These are phyloP conservation scores for Coranthus polyacanthus DNA, from an alignment of 2,797 vertebrate genomes.

Conservation along the genomic window DNA sequence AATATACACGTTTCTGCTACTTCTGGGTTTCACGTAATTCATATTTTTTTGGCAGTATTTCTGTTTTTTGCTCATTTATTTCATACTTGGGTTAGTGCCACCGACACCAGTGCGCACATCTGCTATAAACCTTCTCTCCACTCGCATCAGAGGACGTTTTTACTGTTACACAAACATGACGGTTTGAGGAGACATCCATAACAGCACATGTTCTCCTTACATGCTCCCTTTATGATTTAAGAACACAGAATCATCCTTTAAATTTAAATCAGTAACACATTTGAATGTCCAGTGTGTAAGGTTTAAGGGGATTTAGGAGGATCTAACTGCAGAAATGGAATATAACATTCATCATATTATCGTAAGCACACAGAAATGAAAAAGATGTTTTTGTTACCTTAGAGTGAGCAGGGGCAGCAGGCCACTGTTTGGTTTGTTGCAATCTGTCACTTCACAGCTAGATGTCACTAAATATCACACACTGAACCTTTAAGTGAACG, in stretches of 20 bases:
- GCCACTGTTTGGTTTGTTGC: too few species aligned
- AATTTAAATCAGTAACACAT: slow-evolving; percentile 33
- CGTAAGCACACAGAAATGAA: too few species aligned
- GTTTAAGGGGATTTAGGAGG: too few species aligned
- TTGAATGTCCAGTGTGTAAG: background rate
- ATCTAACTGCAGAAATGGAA: too few species aligned
- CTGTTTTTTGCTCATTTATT: slow-evolving; percentile 4
- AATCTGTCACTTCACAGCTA: too few species aligned
- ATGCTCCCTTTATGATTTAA: slow-evolving; percentile 6
- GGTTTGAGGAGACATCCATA: slow-evolving; percentile 18
- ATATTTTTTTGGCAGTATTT: background rate
- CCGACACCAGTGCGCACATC: slow-evolving; percentile 26
- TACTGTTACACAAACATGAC: slow-evolving; percentile 25
- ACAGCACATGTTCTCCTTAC: slow-evolving; percentile 6
- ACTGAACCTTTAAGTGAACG: too few species aligned
- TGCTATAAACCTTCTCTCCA: slow-evolving; percentile 10
- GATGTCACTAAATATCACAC: too few species aligned
- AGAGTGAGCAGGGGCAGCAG: too few species aligned
- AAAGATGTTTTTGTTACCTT: too few species aligned
- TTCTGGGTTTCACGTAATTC: too few species aligned
- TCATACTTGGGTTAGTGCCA: slow-evolving; percentile 11
- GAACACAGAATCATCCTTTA: slow-evolving; percentile 28
- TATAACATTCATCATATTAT: too few species aligned
- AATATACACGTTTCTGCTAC: slow-evolving; percentile 19
- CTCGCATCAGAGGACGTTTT: slow-evolving; percentile 37